Evolutionary conservation across 1,140 invertebrate genomes (phyloP).

Genomic region (Maconellicoccus hirsutus): DNA sequence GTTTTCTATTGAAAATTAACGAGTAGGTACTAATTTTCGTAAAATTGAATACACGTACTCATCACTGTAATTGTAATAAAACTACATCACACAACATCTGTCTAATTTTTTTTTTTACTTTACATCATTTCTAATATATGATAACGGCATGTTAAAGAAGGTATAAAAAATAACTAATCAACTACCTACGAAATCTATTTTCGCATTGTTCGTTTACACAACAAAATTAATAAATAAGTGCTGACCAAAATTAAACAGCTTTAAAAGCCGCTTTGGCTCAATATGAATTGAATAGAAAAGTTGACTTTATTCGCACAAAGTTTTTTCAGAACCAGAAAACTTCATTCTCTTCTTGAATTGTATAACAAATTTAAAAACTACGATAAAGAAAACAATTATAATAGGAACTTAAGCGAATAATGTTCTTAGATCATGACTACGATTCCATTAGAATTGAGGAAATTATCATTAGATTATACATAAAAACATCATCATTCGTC

Average conservation of each 20-base stretch:
- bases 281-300: background rate
- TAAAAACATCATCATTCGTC: background rate
- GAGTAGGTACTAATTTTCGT: background rate
- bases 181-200: background rate
- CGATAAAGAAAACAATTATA: background rate
- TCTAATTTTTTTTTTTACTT: background rate
- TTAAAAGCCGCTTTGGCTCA: background rate
- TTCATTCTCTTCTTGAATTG: background rate
- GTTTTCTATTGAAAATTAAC: background rate
- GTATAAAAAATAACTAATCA: background rate
- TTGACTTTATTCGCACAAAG: background rate
- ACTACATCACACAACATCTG: background rate
- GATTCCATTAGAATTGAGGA: background rate
- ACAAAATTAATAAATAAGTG: background rate
- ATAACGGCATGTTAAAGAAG: background rate
- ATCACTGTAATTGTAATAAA: background rate
- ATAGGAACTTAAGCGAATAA: conserved; percentile 9
- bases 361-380: background rate
- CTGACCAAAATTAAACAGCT: background rate
- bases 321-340: background rate
- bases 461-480: background rate
- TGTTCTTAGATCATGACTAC: background rate
- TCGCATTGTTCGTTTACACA: background rate
- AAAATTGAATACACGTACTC: no score
- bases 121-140: background rate